Evolutionary conservation across 2,888 invertebrate genomes (phyloP).

Genomic region (Spilarctia lutea): DNA sequence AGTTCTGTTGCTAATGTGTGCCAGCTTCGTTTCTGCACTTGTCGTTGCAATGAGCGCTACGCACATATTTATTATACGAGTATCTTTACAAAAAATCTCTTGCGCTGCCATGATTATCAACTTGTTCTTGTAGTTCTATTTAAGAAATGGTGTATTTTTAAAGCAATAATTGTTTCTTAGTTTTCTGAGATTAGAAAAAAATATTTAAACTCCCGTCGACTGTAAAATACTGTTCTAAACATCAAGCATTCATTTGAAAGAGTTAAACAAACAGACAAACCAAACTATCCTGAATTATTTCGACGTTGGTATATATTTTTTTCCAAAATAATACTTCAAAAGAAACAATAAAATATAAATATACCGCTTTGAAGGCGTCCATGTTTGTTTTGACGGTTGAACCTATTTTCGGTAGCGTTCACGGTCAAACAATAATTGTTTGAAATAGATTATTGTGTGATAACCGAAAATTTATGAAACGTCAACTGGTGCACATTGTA

Average conservation of each 20-base stretch:
- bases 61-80: no score
- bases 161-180: not conserved
- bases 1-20: no score
- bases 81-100: no score
- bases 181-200: not conserved
- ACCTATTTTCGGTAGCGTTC: constrained; percentile 52
- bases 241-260: constrained; percentile 8
- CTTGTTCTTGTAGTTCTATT: not conserved
- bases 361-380: constrained; percentile 63
- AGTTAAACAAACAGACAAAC: constrained; percentile 7
- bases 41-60: no score
- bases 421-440: constrained; percentile 48
- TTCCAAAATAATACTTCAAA: constrained; percentile 53
- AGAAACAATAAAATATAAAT: constrained; percentile 58
- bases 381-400: constrained; percentile 67
- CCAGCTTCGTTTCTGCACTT: no score
- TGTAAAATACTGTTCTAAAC: not conserved
- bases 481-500: not conserved
- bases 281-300: constrained; percentile 3
- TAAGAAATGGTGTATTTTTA: not conserved
- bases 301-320: not conserved
- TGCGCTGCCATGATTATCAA: no score
- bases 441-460: constrained; percentile 21
- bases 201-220: not conserved
- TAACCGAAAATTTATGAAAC: constrained; percentile 9